These are phyloP conservation scores for Nannospalax galili DNA, from an alignment of 2,113 vertebrate species.

Conservation along the genomic window DNA sequence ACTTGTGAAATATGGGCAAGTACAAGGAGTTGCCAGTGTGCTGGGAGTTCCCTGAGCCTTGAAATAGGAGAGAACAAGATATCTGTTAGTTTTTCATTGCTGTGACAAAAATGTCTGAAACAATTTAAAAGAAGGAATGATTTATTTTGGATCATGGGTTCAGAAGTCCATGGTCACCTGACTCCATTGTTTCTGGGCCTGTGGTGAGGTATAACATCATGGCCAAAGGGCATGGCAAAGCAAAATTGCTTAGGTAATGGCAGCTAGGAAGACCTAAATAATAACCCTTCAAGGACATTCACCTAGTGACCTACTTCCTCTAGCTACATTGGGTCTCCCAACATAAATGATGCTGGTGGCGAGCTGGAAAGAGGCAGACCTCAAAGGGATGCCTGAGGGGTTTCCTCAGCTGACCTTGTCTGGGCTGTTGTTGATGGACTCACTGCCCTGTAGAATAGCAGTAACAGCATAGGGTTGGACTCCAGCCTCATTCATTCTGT, in stretches of 20 bases:
- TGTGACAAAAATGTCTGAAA: background rate
- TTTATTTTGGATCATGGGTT: background rate
- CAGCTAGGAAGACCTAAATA: background rate
- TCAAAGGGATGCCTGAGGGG: background rate
- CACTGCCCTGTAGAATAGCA: background rate
- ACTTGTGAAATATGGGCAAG: background rate
- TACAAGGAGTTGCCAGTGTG: rapidly evolving
- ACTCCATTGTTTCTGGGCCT: background rate
- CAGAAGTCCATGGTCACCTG: background rate
- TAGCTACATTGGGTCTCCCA: background rate
- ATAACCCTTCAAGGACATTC: background rate
- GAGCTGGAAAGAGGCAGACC: background rate
- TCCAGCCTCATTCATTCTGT: background rate
- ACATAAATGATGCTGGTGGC: background rate
- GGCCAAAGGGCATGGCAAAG: background rate
- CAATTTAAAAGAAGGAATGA: background rate
- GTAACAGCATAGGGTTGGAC: background rate
- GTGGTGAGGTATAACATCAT: background rate
- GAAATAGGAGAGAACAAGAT: background rate
- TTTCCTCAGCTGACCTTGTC: background rate
- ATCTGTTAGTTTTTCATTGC: background rate
- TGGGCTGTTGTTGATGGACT: background rate
- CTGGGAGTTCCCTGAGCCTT: background rate
- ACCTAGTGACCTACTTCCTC: background rate
- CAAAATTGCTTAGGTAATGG: background rate